A percentile compares a stretch with the other conserved stretches of the same genome.
Conservation (phyloP, 2,113 vertebrate species). For the Cololabis saira region DNA sequence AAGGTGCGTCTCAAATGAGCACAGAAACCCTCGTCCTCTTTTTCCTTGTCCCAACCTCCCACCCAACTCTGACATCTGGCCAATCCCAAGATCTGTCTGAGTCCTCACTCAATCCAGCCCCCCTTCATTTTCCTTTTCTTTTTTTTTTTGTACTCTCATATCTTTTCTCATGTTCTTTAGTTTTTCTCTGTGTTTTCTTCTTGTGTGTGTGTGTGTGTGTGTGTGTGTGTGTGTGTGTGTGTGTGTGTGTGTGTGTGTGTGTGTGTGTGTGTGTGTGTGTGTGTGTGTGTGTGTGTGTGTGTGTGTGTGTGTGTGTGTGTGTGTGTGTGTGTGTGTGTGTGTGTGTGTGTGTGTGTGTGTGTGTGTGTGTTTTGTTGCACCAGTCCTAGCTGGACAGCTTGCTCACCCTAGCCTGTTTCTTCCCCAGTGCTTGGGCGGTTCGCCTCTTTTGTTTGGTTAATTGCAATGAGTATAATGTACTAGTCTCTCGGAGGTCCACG, state of each 20-base stretch:
- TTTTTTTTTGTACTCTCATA: slow-evolving; percentile 67
- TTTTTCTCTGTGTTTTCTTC: slow-evolving; percentile 56
- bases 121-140: slow-evolving; percentile 61
- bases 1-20: slow-evolving; percentile 99
- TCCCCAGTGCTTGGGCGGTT: slow-evolving; percentile 95
- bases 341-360: slow-evolving; percentile 25
- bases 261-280: slow-evolving; percentile 23
- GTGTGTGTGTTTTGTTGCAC: slow-evolving; percentile 75
- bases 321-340: slow-evolving; percentile 23
- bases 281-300: slow-evolving; percentile 23
- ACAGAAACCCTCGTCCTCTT: slow-evolving; percentile 93
- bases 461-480: slow-evolving; percentile 99
- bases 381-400: slow-evolving; percentile 70
- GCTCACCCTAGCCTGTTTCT: slow-evolving; percentile 68
- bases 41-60: slow-evolving; percentile 80
- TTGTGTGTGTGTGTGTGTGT: slow-evolving; percentile 37
- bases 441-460: slow-evolving; percentile 99
- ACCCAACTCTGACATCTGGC: slow-evolving; percentile 91
- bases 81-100: slow-evolving; percentile 89
- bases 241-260: too few species aligned
- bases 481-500: slow-evolving; percentile 98
- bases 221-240: slow-evolving; percentile 64
- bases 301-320: slow-evolving; percentile 23
- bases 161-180: slow-evolving; percentile 72
- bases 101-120: slow-evolving; percentile 47